phyloP scores from a whole-genome alignment of 2,888 invertebrate species.

The Conchocele bisecta region DNA sequence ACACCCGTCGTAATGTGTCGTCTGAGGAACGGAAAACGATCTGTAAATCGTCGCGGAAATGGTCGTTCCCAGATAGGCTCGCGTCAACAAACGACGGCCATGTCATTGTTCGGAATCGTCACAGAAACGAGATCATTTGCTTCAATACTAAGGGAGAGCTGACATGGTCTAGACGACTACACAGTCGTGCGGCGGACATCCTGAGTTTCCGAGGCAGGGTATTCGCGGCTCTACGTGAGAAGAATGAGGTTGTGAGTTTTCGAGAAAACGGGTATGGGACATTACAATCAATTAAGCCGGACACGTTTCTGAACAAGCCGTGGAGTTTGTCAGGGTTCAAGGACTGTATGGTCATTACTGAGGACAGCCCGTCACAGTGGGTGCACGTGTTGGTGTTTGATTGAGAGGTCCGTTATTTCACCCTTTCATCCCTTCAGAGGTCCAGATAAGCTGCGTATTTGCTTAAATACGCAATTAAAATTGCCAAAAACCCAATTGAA shows the following conservation, averaged over 20 bases:
- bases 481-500: too few relatives aligned
- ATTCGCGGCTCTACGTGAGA: constrained; percentile 41
- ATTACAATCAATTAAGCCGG: constrained; percentile 9
- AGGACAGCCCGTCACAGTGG: constrained; percentile 48
- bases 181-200: constrained; percentile 35
- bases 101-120: constrained; percentile 39
- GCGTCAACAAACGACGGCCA: constrained; percentile 33
- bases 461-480: too few relatives aligned
- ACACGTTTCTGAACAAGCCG: constrained; percentile 22
- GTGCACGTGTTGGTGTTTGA: constrained; percentile 48
- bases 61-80: constrained; percentile 48
- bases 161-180: constrained; percentile 47
- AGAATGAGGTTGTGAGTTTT: constrained; percentile 44
- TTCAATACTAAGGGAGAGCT: constrained; percentile 23
- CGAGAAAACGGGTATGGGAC: constrained; percentile 46
- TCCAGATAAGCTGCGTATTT: too few relatives aligned
- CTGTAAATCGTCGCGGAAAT: constrained; percentile 41
- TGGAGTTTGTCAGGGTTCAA: constrained; percentile 55
- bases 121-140: constrained; percentile 43
- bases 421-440: too few relatives aligned
- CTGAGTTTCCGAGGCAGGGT: constrained; percentile 41
- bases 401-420: constrained; percentile 7
- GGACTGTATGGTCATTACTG: constrained; percentile 55
- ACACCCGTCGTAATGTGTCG: too few relatives aligned
- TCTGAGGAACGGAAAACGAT: constrained; percentile 32